Evolutionary conservation across 1,140 invertebrate genomes (phyloP).

Genomic region (Drosophila yakuba): DNA sequence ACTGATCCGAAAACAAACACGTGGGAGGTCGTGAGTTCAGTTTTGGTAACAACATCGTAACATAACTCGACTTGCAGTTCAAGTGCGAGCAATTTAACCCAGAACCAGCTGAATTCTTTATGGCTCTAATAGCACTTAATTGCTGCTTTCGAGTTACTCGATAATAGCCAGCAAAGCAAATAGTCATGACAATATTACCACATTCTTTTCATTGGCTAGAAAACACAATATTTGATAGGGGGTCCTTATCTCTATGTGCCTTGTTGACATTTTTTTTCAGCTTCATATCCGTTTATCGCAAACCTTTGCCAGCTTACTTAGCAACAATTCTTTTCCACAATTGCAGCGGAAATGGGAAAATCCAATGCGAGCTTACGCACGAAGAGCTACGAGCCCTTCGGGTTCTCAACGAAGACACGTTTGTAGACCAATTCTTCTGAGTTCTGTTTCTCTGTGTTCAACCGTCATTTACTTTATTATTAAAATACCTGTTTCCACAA

Average conservation of each 20-base stretch:
- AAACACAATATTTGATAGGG: not conserved
- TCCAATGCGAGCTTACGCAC: conserved; percentile 50
- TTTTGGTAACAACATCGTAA: conserved; percentile 9
- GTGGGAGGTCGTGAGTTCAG: conserved; percentile 31
- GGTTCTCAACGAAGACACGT: conserved; percentile 73
- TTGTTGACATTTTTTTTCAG: conserved; percentile 33
- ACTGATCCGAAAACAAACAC: conserved; percentile 41
- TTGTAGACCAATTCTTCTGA: conserved; percentile 55
- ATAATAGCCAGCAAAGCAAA: conserved; percentile 7
- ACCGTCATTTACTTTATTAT: conserved; percentile 1
- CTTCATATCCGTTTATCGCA: conserved; percentile 24
- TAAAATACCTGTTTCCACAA: not conserved
- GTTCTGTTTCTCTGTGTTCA: conserved; percentile 23
- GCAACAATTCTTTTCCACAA: conserved; percentile 22
- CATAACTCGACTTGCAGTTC: conserved; percentile 21
- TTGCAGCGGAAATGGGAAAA: conserved; percentile 51
- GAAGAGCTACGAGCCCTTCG: conserved; percentile 61
- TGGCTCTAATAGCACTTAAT: conserved; percentile 20
- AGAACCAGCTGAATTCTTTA: conserved; percentile 21
- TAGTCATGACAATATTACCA: not conserved
- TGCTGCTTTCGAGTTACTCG: conserved; percentile 3
- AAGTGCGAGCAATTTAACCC: conserved; percentile 22
- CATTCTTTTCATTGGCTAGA: not conserved
- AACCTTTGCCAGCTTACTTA: conserved; percentile 8
- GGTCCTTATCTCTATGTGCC: conserved; percentile 12